A percentile compares a stretch with the other conserved stretches of the same genome.
These are phyloP conservation scores for Drosophila kohkoa DNA, from an alignment of 1,140 invertebrate genomes.

Conservation along the genomic window DNA sequence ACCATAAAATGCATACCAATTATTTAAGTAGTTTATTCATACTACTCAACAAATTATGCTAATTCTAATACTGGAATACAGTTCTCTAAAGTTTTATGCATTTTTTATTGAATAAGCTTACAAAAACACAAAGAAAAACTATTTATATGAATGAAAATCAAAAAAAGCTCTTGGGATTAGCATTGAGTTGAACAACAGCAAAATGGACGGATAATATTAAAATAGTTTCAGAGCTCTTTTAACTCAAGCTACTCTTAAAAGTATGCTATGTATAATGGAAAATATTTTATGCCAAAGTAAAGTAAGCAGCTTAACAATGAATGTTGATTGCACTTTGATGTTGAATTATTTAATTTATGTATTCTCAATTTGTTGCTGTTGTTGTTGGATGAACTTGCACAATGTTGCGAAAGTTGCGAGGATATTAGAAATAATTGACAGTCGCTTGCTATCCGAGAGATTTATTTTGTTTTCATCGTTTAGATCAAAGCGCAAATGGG, in stretches of 20 bases:
- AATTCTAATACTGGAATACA: too few relatives aligned
- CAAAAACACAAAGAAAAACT: too few relatives aligned
- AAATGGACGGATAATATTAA: too few relatives aligned
- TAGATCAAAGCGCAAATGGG: conserved; percentile 60
- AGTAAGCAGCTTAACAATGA: neutral
- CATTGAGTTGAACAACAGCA: neutral
- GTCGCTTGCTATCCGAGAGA: conserved; percentile 41
- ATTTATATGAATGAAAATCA: too few relatives aligned
- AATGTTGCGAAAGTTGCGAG: neutral
- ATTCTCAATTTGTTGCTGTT: too few relatives aligned
- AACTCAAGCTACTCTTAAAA: neutral
- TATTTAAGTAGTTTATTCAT: too few relatives aligned
- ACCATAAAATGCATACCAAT: too few relatives aligned
- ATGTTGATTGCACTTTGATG: neutral
- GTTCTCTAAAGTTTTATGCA: too few relatives aligned
- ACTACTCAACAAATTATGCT: too few relatives aligned
- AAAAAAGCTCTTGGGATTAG: neutral
- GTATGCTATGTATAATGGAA: neutral
- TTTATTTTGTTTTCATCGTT: conserved; percentile 65
- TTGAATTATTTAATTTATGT: neutral
- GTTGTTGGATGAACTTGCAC: neutral
- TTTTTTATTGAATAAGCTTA: too few relatives aligned
- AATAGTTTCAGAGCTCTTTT: neutral
- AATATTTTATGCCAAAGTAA: neutral
- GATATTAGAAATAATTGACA: conserved; percentile 43